phyloP scores from a whole-genome alignment of 2,113 vertebrate species.

The Tylochromis polylepis region DNA sequence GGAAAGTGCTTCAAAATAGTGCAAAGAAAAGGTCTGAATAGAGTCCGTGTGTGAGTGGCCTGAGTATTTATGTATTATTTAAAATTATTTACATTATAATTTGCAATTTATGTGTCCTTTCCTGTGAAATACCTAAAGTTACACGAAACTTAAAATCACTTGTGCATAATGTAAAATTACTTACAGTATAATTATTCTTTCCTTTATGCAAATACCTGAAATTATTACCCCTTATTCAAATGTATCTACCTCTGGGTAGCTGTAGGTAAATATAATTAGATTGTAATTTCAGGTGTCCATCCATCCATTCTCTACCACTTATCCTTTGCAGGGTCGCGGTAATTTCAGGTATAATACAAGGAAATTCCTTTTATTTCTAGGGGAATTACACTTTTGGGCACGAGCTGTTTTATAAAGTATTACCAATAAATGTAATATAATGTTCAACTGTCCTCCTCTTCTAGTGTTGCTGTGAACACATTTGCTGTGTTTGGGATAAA shows the following conservation, averaged over 20 bases:
- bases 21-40: neutral
- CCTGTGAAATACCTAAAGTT: neutral
- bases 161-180: neutral
- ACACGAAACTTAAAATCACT: neutral
- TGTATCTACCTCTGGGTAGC: neutral
- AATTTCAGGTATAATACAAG: neutral
- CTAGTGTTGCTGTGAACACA: constrained; percentile 65
- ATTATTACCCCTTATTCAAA: neutral
- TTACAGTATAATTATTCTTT: neutral
- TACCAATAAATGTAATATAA: neutral
- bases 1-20: neutral
- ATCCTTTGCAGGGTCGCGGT: too few species aligned
- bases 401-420: neutral
- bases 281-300: neutral
- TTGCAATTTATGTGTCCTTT: neutral
- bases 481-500: constrained; percentile 79
- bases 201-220: neutral
- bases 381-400: fast-evolving
- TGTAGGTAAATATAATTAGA: neutral
- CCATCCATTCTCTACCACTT: too few species aligned
- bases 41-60: fast-evolving
- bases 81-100: neutral
- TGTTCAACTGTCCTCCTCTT: constrained; percentile 2
- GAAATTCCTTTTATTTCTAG: neutral
- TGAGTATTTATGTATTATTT: neutral